Conservation (phyloP, 2,797 vertebrate species). For the Micrastur ruficollis region DNA sequence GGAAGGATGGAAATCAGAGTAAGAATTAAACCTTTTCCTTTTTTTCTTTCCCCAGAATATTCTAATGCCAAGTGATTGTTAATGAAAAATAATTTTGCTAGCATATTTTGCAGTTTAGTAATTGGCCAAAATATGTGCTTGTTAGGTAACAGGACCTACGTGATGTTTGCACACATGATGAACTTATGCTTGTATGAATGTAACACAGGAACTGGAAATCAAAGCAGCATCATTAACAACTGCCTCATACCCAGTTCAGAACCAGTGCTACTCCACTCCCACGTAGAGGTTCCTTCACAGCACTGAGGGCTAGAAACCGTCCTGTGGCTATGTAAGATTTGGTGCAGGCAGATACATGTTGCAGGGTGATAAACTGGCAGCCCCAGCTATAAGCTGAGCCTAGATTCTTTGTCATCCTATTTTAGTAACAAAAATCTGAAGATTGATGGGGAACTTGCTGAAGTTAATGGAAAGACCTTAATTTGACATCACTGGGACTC, state of each 20-base stretch:
- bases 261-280: not conserved
- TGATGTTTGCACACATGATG: not conserved
- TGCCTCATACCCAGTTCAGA: not conserved
- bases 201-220: not conserved
- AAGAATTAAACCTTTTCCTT: not conserved
- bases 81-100: not conserved
- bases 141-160: not conserved
- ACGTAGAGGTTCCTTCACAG: accelerated
- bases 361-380: not conserved
- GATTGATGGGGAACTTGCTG: not conserved
- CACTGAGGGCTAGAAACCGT: not conserved
- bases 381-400: not conserved
- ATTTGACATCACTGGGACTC: not conserved
- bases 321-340: not conserved
- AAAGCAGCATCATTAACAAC: not conserved
- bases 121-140: not conserved
- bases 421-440: not conserved
- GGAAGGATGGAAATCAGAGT: not conserved
- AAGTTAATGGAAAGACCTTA: not conserved
- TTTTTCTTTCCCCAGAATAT: not conserved
- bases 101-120: not conserved
- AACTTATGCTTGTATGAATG: not conserved
- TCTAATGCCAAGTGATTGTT: not conserved
- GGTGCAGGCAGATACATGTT: not conserved
- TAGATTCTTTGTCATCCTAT: not conserved